Base-by-base conservation (phyloP, 1,140 invertebrate species). In the Drosophila obscura region DNA sequence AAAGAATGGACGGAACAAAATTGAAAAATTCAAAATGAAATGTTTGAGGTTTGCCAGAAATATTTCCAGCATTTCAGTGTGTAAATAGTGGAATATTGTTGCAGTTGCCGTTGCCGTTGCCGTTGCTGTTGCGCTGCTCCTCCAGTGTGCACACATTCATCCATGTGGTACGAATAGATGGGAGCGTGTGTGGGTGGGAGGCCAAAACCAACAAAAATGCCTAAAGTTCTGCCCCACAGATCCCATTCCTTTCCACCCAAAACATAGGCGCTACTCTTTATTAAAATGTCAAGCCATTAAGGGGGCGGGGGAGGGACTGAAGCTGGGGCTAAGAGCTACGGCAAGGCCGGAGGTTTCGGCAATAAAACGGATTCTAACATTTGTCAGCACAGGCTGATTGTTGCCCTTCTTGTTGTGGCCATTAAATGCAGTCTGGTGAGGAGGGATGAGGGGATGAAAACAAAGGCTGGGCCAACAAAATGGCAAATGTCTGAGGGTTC, bases 31-130 rank as follows among this genome's bases (percentile, higher is more conserved):
- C 66, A 52, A 73, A 87, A 82, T 78, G 60, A 87, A 87, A 87
- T 87, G 78, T 87, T 87, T 87, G 75, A 78, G 82, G 82, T 87
- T 87, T 67, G 75, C 83, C 83, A 72, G 72, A 87, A 87, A 85
- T 87, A 85, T 85, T 87, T 81, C 45, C 62, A 66, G 57, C 81
- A 77, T 80, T 81, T 66, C 15, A 46, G 55, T 64, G 71, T 61
- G 75, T 75, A 75, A 75, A 75, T 75, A 55, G 73, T 67, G 62
- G 57, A 74, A 74, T 74, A 74, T 57, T 26, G 43, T 49, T 16
- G 22, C 56, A 39, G 35, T 39, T 55, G 19, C 19, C 19, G 19
- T 19, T 19, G 19, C 19, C 19, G 19, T 19, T 16, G 16, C 19
- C 19, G 19, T 53, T 62, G 28, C 46, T 59, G 31, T 46, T 11